A percentile compares a stretch with the other conserved stretches of the same genome.
These are phyloP conservation scores for Drosophila nannoptera DNA, from an alignment of 1,140 invertebrate genomes.

Conservation along the genomic window DNA sequence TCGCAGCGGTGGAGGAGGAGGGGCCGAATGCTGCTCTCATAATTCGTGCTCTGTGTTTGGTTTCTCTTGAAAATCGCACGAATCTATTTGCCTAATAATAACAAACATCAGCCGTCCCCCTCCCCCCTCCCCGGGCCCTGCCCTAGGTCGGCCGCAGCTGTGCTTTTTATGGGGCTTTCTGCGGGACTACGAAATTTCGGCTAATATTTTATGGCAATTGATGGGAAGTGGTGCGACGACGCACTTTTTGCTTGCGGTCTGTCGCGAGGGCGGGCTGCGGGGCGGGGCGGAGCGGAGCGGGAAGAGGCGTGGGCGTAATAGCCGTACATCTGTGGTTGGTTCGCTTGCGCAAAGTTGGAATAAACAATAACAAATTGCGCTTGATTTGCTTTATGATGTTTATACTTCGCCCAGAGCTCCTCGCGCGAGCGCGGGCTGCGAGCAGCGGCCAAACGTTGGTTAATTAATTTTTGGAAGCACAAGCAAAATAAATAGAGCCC, in stretches of 20 bases:
- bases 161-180: slow-evolving; percentile 56
- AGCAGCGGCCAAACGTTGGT: slow-evolving; percentile 37
- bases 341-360: slow-evolving; percentile 71
- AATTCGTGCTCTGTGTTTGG: slow-evolving; percentile 60
- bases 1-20: slow-evolving; percentile 49
- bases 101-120: slow-evolving; percentile 48
- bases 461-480: slow-evolving; percentile 66
- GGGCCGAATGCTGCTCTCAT: slow-evolving; percentile 57
- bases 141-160: slow-evolving; percentile 32
- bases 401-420: slow-evolving; percentile 47
- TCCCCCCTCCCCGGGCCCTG: background rate
- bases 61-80: slow-evolving; percentile 69
- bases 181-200: slow-evolving; percentile 47
- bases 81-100: slow-evolving; percentile 63
- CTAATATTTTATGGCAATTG: slow-evolving; percentile 71
- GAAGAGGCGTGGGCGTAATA: background rate
- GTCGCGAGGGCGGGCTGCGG: slow-evolving; percentile 9
- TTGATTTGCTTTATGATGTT: slow-evolving; percentile 75
- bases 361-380: slow-evolving; percentile 76
- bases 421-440: background rate
- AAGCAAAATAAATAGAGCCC: slow-evolving; percentile 58
- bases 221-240: slow-evolving; percentile 50
- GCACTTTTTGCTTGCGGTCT: slow-evolving; percentile 47
- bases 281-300: background rate
- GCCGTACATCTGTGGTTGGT: slow-evolving; percentile 8